Evolutionary conservation across 2,797 vertebrate species (phyloP), one percentile per base, ranked within the genome.

Genomic region (Anabas testudineus): DNA sequence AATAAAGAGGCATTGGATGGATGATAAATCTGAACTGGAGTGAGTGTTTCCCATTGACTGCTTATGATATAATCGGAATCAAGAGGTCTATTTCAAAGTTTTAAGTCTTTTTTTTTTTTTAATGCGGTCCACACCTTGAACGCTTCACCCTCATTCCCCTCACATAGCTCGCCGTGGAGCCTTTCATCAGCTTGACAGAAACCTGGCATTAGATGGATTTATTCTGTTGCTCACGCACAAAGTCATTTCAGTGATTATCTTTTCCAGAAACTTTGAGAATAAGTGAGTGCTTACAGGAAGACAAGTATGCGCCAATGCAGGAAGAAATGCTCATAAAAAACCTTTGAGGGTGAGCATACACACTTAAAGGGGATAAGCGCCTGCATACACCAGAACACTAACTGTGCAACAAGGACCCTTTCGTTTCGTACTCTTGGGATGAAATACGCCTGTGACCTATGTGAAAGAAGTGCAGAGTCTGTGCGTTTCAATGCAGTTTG

Each of bases 121-220:
- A n/a, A 51, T 74, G 16, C 41, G 43, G 32, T 72, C 49, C 13
- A 12, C 74, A 74, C 53, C 74, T 80, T 76, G 53, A 77, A 75
- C 46, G 10, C 63, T 65, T 70, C 49, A 32, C 52, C 67, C 30
- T 45, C 30, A 43, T 74, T 77, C 63, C 48, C 58, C 61, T 75
- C 39, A 18, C 60, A 66, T 39, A 41, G 14, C 67, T 64, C 58
- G 65, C 49, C 9, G 3, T 21, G 18, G 43, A 65, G 53, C 77
- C 73, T 81, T 87, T 81, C 78, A 83, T 89, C 74, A 83, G 57
- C 60, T 47, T 75, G 83, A 83, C 78, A 83, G 71, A 76, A 86
- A 78, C 63, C 74, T 84, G 81, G 70, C 72, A 67, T 81, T 73
- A 67, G 51, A 71, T 49, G 30, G 55, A 87, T 84, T 71, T 76